phyloP scores from a whole-genome alignment of 2,888 invertebrate genomes.

The Endomychus coccineus region DNA sequence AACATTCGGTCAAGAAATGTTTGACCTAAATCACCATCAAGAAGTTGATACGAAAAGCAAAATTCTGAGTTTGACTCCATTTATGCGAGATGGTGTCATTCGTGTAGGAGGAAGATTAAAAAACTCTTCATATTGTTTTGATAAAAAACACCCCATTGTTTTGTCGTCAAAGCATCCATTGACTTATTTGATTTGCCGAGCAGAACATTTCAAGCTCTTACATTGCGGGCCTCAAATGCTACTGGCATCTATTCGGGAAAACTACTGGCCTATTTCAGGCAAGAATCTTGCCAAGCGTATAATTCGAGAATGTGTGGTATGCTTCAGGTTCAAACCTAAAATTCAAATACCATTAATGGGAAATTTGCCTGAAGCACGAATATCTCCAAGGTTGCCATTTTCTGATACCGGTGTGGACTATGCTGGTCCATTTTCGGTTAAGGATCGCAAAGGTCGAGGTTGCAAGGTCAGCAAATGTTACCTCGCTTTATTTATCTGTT shows the following conservation, averaged over 20 bases:
- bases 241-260: not conserved
- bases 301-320: not conserved
- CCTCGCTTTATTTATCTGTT: constrained; percentile 8
- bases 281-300: not conserved
- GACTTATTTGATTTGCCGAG: not conserved
- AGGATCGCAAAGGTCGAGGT: constrained; percentile 2
- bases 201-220: constrained; percentile 1
- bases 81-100: too few species aligned
- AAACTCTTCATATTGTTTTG: too few species aligned
- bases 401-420: constrained; percentile 4
- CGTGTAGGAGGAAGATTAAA: too few species aligned
- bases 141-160: constrained; percentile 2
- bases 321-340: constrained; percentile 5
- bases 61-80: too few species aligned
- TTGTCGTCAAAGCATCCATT: constrained; percentile 3
- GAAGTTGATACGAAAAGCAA: too few species aligned
- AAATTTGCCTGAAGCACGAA: constrained; percentile 1
- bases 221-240: constrained; percentile 3
- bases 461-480: constrained; percentile 2
- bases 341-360: constrained; percentile 2
- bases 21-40: too few species aligned
- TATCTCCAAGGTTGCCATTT: constrained; percentile 1
- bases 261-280: constrained; percentile 1
- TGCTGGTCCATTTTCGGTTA: constrained; percentile 9
- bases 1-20: too few species aligned